Percentiles rank a stretch among this genome's conserved stretches.
Conservation (phyloP, 2,113 vertebrate species). For the Sterrhoptilus dennistouni region DNA sequence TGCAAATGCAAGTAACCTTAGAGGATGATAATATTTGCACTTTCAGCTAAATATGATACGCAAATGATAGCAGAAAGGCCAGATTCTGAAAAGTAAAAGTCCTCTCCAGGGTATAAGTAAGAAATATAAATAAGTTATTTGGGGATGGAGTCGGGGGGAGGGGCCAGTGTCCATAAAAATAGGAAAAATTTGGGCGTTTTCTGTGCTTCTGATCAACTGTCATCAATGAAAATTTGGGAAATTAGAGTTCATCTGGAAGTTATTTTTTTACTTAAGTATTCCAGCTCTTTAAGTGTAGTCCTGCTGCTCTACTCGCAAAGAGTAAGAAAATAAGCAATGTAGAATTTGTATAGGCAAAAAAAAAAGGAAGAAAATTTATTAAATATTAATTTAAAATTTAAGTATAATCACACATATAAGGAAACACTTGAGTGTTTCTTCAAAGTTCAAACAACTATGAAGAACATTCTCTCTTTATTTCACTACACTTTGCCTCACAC, state of each 20-base stretch:
- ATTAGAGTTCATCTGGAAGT: background rate
- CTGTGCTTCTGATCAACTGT: background rate
- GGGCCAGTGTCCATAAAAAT: background rate
- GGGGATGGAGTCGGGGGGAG: rapidly evolving
- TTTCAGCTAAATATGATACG: background rate
- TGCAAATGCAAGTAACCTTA: slow-evolving; percentile 33
- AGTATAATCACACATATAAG: background rate
- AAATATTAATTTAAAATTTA: background rate
- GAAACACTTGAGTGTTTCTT: background rate
- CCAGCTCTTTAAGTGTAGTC: background rate
- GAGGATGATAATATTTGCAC: background rate
- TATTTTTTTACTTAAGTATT: background rate
- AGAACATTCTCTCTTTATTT: background rate
- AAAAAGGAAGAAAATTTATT: background rate
- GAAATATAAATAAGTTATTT: background rate
- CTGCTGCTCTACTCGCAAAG: background rate
- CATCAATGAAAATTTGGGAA: background rate
- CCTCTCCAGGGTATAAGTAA: background rate
- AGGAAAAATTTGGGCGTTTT: background rate
- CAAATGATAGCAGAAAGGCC: background rate
- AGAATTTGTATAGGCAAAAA: background rate
- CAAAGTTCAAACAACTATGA: background rate
- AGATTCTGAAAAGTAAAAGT: background rate
- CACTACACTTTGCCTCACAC: rapidly evolving
- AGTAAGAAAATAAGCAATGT: background rate